Conservation (phyloP, 23 tunicate genomes). For the Trididemnum miniatum region DNA sequence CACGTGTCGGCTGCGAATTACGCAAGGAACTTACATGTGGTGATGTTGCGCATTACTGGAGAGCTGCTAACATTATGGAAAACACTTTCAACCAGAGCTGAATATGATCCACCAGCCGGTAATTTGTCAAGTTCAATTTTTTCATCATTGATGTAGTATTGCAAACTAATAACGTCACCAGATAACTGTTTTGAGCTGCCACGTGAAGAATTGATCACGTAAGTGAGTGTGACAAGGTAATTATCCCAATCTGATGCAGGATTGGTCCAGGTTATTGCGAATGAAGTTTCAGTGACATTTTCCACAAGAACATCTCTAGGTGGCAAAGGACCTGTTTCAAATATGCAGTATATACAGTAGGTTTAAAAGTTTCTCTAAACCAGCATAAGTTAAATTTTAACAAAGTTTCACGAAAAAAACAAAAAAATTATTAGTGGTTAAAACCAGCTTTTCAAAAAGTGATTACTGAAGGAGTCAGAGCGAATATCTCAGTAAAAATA, state of each 20-base stretch:
- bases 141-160: neutral
- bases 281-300: slow-evolving; percentile 16
- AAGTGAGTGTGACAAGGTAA: neutral
- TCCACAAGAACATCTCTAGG: neutral
- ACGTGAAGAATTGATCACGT: neutral
- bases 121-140: neutral
- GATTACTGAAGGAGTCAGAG: too few species aligned
- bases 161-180: neutral
- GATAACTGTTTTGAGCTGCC: too few species aligned
- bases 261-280: neutral
- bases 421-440: too few species aligned
- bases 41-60: neutral
- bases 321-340: slow-evolving; percentile 10
- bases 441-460: too few species aligned
- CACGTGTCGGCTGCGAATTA: too few species aligned
- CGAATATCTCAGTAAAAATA: too few species aligned
- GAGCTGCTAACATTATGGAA: neutral
- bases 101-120: neutral
- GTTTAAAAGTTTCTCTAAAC: neutral
- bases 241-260: slow-evolving; percentile 4
- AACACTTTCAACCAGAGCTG: slow-evolving; percentile 8
- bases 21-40: neutral
- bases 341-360: neutral
- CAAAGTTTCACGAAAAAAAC: too few species aligned
- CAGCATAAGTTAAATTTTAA: too few species aligned